phyloP scores from a whole-genome alignment of 1,140 invertebrate species.

The Chlorops oryzae region DNA sequence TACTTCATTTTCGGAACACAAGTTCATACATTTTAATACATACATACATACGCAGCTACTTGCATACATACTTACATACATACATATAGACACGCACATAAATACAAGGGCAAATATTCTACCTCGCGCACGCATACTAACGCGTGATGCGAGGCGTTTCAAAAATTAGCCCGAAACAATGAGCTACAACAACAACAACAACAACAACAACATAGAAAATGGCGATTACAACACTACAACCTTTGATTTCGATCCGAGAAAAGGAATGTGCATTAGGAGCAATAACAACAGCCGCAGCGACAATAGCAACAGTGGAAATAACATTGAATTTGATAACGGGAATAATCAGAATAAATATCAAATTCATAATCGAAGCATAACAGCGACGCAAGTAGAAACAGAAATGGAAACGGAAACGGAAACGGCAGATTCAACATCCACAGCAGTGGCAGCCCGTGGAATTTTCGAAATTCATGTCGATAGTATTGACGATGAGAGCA shows the following conservation, averaged over 20 bases:
- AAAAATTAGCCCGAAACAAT: not conserved
- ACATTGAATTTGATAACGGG: not conserved
- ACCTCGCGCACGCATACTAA: not conserved
- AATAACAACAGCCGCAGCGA: not conserved
- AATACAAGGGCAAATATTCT: not conserved
- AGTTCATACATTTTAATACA: too few relatives aligned
- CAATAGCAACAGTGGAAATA: not conserved
- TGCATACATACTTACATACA: not conserved
- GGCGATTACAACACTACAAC: not conserved
- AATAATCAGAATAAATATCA: too few relatives aligned
- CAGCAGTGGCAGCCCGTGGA: slow-evolving; percentile 7
- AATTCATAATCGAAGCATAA: too few relatives aligned
- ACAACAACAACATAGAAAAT: slow-evolving; percentile 1
- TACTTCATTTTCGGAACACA: too few relatives aligned
- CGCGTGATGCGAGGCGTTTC: too few relatives aligned
- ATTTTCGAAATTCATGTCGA: slow-evolving; percentile 40
- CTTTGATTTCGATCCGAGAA: too few relatives aligned
- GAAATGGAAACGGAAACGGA: too few relatives aligned
- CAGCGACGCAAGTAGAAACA: too few relatives aligned
- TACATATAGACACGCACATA: not conserved
- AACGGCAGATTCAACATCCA: not conserved
- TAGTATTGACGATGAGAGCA: slow-evolving; percentile 41
- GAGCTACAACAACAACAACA: not conserved
- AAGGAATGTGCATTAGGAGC: too few relatives aligned
- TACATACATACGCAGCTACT: not conserved